These are phyloP conservation scores for Anorthoa munda DNA, from an alignment of 2,888 invertebrate species.

Conservation along the genomic window DNA sequence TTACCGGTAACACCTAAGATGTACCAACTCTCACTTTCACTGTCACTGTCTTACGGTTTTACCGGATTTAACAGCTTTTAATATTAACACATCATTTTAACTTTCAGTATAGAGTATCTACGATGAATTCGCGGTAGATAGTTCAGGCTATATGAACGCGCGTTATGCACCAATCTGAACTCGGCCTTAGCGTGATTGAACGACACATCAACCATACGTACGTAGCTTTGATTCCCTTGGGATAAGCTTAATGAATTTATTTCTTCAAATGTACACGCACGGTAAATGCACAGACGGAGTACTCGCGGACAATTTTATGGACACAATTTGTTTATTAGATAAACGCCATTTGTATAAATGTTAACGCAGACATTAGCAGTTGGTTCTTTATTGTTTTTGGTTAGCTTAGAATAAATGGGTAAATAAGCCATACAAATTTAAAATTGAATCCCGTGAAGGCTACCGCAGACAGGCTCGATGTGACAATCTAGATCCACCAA, in stretches of 20 bases:
- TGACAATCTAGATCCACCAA: too few species aligned
- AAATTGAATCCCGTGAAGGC: background rate
- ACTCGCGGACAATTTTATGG: slow-evolving; percentile 43
- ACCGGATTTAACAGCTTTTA: too few species aligned
- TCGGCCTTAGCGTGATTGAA: slow-evolving; percentile 26
- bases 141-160: background rate
- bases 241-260: slow-evolving; percentile 39
- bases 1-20: too few species aligned
- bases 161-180: slow-evolving; percentile 11
- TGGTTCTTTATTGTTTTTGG: background rate
- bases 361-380: background rate
- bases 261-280: slow-evolving; percentile 25
- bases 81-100: too few species aligned
- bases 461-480: too few species aligned
- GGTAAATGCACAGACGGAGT: slow-evolving; percentile 32
- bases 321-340: slow-evolving; percentile 58
- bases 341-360: slow-evolving; percentile 24
- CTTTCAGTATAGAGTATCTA: background rate
- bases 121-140: background rate
- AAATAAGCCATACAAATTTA: background rate
- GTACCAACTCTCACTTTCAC: too few species aligned
- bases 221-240: slow-evolving; percentile 12
- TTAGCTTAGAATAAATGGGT: background rate
- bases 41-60: too few species aligned
- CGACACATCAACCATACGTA: slow-evolving; percentile 32